These are phyloP conservation scores for Hololepta plana DNA, from an alignment of 2,888 invertebrate genomes.

Conservation along the genomic window DNA sequence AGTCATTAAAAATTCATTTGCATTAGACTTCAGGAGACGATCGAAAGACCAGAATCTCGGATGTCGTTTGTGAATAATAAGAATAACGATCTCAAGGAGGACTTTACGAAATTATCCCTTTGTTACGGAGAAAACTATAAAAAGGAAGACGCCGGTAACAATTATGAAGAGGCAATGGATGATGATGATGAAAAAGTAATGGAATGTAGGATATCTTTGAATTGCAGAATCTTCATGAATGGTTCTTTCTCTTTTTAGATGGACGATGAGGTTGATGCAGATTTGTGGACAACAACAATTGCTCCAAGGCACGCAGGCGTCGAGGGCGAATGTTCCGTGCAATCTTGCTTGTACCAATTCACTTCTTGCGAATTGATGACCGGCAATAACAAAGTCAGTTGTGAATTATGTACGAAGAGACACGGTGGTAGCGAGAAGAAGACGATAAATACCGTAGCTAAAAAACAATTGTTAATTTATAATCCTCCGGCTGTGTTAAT, in stretches of 20 bases:
- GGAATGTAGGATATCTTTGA: not conserved
- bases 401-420: conserved; percentile 74
- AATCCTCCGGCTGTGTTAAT: conserved; percentile 88
- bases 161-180: conserved; percentile 14
- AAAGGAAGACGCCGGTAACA: not conserved
- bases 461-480: conserved; percentile 72
- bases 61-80: conserved; percentile 21
- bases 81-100: conserved; percentile 22
- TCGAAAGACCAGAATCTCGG: conserved; percentile 23
- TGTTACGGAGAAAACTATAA: conserved; percentile 1
- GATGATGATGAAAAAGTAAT: conserved; percentile 20
- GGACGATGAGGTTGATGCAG: conserved; percentile 20
- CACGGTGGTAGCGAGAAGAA: conserved; percentile 49
- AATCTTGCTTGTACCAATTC: conserved; percentile 83
- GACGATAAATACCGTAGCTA: conserved; percentile 62
- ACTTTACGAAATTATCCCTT: conserved; percentile 23
- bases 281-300: conserved; percentile 20
- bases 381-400: conserved; percentile 84
- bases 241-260: conserved; percentile 15
- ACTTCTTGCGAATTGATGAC: conserved; percentile 79
- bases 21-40: conserved; percentile 13
- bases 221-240: not conserved
- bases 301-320: conserved; percentile 52
- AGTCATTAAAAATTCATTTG: too few species aligned
- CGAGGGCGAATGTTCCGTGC: conserved; percentile 67